Percentiles rank a stretch among this genome's conserved stretches.
Conservation (phyloP, 2,888 invertebrate species). For the Brenthis ino region DNA sequence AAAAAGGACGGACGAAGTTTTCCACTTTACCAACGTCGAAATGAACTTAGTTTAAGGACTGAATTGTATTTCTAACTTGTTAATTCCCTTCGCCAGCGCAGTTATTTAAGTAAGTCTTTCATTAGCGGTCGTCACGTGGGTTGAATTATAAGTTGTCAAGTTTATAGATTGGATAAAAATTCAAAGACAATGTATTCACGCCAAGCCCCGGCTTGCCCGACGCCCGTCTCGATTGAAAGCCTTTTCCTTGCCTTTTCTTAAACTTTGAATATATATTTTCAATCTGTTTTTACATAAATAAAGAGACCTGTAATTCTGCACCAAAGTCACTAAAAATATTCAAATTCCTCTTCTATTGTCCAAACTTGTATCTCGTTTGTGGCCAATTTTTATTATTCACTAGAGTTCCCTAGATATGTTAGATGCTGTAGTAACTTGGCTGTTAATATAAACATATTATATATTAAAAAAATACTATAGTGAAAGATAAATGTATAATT, state of each 20-base stretch:
- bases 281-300: constrained; percentile 16
- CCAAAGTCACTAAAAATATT: constrained; percentile 14
- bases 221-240: constrained; percentile 31
- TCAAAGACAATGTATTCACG: constrained; percentile 59
- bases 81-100: constrained; percentile 72
- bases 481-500: neutral
- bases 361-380: constrained; percentile 5
- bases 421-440: neutral
- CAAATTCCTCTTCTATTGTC: neutral
- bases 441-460: neutral
- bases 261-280: constrained; percentile 15
- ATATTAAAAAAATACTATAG: neutral
- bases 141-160: constrained; percentile 63
- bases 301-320: constrained; percentile 25
- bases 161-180: constrained; percentile 63
- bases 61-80: constrained; percentile 79
- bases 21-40: constrained; percentile 75
- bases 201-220: constrained; percentile 15
- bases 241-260: constrained; percentile 8
- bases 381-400: constrained; percentile 2
- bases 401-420: neutral
- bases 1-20: constrained; percentile 67
- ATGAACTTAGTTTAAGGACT: constrained; percentile 73
- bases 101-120: constrained; percentile 79
- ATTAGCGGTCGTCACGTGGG: constrained; percentile 77